Evolutionary conservation across 2,797 vertebrate genomes (phyloP).

Genomic region (Esox lucius): DNA sequence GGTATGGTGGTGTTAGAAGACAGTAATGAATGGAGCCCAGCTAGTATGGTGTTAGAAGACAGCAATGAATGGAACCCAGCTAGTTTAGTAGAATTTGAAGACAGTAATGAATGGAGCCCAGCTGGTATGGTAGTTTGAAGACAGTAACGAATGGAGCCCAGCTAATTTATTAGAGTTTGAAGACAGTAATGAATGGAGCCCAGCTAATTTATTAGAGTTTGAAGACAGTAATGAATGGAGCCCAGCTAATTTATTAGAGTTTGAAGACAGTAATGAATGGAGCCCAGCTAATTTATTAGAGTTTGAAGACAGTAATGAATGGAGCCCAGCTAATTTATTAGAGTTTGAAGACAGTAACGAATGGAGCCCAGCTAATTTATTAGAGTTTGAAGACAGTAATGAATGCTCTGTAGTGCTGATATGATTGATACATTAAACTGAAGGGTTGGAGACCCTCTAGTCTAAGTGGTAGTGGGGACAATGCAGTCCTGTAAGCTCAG

Average conservation of each 20-base stretch:
- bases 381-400: not conserved
- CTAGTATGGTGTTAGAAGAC: too few species aligned
- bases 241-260: not conserved
- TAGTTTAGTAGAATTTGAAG: too few species aligned
- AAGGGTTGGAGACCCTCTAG: not conserved
- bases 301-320: too few species aligned
- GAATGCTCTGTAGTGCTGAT: not conserved
- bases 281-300: too few species aligned
- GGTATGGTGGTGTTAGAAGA: too few species aligned
- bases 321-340: too few species aligned
- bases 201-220: not conserved
- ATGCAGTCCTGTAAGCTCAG: not conserved
- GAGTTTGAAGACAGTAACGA: too few species aligned
- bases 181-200: not conserved
- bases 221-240: not conserved
- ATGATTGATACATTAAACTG: not conserved
- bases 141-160: not conserved
- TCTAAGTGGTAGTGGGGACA: not conserved
- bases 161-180: not conserved
- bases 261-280: too few species aligned
- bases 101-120: too few species aligned
- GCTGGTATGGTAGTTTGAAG: too few species aligned
- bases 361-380: not conserved
- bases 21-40: too few species aligned
- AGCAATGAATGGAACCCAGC: too few species aligned